Conservation (phyloP, 2,113 vertebrate genomes). For the Myocastor coypus region DNA sequence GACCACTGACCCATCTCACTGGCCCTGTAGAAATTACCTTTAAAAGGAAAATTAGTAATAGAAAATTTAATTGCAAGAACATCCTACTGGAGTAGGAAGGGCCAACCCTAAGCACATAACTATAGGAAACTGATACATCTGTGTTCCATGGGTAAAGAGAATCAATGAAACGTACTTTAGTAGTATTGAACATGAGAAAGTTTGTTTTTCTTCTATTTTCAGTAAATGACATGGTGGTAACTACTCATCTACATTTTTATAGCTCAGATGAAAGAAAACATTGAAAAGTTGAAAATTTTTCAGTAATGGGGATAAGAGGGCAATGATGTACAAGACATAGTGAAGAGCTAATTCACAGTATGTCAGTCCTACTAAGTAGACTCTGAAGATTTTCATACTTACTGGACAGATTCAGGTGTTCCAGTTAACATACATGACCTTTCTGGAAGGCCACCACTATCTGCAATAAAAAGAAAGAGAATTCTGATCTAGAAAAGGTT, state of each 20-base stretch:
- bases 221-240: background rate
- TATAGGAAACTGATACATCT: background rate
- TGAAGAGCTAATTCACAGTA: background rate
- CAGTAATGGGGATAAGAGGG: background rate
- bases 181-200: background rate
- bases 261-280: background rate
- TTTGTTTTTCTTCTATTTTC: background rate
- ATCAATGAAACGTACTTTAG: background rate
- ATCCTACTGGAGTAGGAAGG: background rate
- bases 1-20: too few relatives aligned
- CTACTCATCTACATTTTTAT: background rate
- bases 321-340: background rate
- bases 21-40: constrained; percentile 47
- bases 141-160: background rate
- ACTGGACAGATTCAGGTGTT: constrained; percentile 95
- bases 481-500: constrained; percentile 31
- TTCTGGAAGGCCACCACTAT: constrained; percentile 97
- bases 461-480: constrained; percentile 83
- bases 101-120: background rate
- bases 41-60: background rate
- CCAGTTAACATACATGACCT: constrained; percentile 97
- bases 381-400: constrained; percentile 83
- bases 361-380: background rate
- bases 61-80: background rate
- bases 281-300: background rate